Conservation (phyloP, 2,113 vertebrate genomes). For the Sminthopsis crassicaudata region DNA sequence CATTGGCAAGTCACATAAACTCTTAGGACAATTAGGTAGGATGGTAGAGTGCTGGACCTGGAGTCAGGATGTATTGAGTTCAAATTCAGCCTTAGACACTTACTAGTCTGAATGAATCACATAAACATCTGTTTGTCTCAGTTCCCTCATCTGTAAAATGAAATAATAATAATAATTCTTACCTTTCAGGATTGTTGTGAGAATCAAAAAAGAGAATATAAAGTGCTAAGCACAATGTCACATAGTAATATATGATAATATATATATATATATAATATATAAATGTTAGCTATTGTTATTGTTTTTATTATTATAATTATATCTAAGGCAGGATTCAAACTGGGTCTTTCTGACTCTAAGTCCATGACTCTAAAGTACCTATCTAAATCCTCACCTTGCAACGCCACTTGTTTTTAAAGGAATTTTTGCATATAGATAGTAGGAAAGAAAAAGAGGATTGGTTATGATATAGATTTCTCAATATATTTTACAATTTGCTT, state of each 20-base stretch:
- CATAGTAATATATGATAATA: neutral
- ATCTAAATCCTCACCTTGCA: neutral
- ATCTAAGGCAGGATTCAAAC: neutral
- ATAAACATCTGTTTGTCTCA: neutral
- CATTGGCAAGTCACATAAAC: too few relatives aligned
- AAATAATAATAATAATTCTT: neutral
- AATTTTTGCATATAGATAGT: neutral
- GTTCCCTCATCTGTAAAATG: neutral
- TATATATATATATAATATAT: neutral
- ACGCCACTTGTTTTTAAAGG: neutral
- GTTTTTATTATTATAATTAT: neutral
- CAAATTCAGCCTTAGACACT: neutral
- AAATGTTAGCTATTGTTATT: neutral
- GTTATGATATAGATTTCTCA: neutral
- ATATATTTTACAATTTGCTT: neutral
- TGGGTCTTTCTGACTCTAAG: neutral
- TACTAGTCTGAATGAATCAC: neutral
- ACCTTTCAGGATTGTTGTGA: neutral
- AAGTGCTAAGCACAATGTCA: neutral
- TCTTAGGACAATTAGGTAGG: neutral
- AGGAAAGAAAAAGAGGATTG: neutral
- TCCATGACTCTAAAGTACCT: neutral
- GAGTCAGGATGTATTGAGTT: neutral
- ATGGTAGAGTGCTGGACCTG: neutral
- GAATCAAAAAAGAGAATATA: neutral